phyloP scores from a whole-genome alignment of 2,888 invertebrate species.

The Drosophila hawaiiensis region DNA sequence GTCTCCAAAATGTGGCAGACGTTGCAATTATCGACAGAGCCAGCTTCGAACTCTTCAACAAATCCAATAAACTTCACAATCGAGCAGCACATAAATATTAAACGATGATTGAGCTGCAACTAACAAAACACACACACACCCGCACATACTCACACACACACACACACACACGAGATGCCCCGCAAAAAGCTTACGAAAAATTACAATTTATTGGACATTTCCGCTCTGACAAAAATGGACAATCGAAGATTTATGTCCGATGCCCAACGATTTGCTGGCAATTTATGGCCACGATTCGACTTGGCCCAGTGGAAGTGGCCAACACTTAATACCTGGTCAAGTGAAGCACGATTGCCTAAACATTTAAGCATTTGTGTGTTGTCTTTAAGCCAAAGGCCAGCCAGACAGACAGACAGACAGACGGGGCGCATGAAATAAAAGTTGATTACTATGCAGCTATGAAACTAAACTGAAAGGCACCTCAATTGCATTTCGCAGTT shows the following conservation, averaged over 20 bases:
- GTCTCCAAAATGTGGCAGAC: slow-evolving; percentile 45
- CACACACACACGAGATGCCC: slow-evolving; percentile 5
- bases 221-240: slow-evolving; percentile 75
- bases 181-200: slow-evolving; percentile 77
- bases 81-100: slow-evolving; percentile 80
- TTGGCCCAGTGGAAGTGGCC: slow-evolving; percentile 10
- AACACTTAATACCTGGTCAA: slow-evolving; percentile 66
- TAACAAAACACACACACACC: slow-evolving; percentile 25
- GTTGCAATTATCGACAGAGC: slow-evolving; percentile 70
- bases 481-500: slow-evolving; percentile 81
- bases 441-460: slow-evolving; percentile 68
- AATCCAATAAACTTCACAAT: slow-evolving; percentile 82
- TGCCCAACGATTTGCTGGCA: slow-evolving; percentile 60
- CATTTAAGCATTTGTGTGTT: slow-evolving; percentile 15
- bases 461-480: slow-evolving; percentile 56
- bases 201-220: slow-evolving; percentile 83
- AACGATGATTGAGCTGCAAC: slow-evolving; percentile 82
- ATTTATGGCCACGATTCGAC: slow-evolving; percentile 61
- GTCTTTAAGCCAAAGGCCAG: slow-evolving; percentile 5
- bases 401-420: neutral
- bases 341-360: slow-evolving; percentile 31
- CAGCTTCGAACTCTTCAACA: slow-evolving; percentile 60
- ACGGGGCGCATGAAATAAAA: slow-evolving; percentile 28
- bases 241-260: slow-evolving; percentile 74
- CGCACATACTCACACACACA: neutral